A percentile compares a stretch with the other conserved stretches of the same genome.
Conservation (phyloP, 2,113 vertebrate species). For the Oreotragus oreotragus region DNA sequence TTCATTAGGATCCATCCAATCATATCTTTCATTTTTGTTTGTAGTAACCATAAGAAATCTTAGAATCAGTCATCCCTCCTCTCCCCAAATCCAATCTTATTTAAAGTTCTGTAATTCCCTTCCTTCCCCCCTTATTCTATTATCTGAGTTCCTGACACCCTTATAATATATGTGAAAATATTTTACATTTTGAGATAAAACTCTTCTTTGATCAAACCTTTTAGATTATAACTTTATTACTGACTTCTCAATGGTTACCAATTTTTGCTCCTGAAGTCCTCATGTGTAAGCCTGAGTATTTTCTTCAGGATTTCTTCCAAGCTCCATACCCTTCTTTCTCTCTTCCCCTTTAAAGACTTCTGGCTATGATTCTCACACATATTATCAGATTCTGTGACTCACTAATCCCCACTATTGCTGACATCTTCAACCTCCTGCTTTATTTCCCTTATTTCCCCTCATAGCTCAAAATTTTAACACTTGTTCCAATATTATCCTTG, state of each 20-base stretch:
- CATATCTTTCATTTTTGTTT: neutral
- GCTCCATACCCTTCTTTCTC: neutral
- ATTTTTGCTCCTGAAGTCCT: neutral
- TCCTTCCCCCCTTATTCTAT: fast-evolving
- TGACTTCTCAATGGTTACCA: neutral
- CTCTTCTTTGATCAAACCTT: neutral
- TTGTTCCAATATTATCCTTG: neutral
- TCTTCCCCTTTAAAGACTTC: neutral
- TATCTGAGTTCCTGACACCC: neutral
- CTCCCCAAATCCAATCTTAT: neutral
- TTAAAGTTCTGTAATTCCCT: neutral
- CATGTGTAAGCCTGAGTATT: neutral
- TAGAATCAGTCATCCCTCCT: neutral
- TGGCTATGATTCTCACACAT: neutral
- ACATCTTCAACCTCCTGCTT: neutral
- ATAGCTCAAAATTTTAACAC: neutral
- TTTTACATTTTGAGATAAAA: neutral
- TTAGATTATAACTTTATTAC: neutral
- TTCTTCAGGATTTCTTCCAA: neutral
- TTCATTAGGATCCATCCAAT: neutral
- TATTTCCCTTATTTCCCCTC: neutral
- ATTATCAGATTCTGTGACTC: neutral
- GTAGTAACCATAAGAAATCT: neutral
- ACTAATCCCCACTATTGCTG: neutral
- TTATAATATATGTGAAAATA: neutral